phyloP scores from a whole-genome alignment of 2,113 vertebrate species.

The Haemorhous mexicanus region DNA sequence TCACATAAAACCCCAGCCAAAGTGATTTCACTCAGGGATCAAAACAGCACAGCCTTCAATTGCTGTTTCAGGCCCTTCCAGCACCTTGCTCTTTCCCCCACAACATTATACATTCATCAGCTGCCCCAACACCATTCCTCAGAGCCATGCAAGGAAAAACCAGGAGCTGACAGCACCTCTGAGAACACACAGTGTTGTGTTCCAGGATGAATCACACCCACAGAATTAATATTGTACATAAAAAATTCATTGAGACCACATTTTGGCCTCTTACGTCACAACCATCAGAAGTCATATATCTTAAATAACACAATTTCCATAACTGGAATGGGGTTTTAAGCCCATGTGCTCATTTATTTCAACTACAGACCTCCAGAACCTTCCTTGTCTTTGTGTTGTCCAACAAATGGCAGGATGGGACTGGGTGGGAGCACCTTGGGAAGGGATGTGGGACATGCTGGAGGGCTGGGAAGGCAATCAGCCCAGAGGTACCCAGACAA shows the following conservation, averaged over 20 bases:
- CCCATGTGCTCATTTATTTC: accelerated
- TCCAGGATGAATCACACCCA: neutral
- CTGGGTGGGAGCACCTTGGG: neutral
- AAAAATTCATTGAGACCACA: neutral
- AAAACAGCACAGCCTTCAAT: neutral
- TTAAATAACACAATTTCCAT: accelerated
- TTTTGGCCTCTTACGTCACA: neutral
- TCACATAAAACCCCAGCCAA: neutral
- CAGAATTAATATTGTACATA: neutral
- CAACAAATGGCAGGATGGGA: neutral
- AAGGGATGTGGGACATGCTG: accelerated
- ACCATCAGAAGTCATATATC: accelerated
- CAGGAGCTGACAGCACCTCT: neutral
- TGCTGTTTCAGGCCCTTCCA: neutral
- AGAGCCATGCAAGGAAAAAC: neutral
- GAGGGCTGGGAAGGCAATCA: neutral
- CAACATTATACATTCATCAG: neutral
- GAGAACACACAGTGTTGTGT: accelerated
- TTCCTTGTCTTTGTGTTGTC: neutral
- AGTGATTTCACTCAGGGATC: neutral
- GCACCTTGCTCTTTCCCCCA: neutral
- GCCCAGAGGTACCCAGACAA: neutral
- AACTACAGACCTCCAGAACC: neutral
- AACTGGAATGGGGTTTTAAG: neutral
- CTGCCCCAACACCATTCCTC: neutral